Evolutionary conservation across 2,797 vertebrate genomes (phyloP).

Genomic region (Sebastes variabilis): DNA sequence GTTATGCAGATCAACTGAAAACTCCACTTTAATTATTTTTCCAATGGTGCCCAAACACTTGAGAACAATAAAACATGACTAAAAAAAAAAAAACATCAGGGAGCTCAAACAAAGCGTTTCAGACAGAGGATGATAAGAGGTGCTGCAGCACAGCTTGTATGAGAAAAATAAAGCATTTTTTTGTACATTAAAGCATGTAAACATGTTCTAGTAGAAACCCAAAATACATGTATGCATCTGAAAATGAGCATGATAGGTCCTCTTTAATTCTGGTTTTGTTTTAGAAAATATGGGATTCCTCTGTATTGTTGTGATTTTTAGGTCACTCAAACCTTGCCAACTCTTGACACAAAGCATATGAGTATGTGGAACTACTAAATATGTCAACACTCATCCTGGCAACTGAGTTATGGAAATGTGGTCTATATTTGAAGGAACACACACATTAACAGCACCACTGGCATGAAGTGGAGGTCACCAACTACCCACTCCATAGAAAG

Average conservation of each 20-base stretch:
- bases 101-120: too few species aligned
- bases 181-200: too few species aligned
- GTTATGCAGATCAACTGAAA: not conserved
- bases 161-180: too few species aligned
- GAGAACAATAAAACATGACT: not conserved
- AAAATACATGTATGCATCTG: too few species aligned
- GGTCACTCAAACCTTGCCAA: not conserved
- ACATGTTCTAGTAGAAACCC: too few species aligned
- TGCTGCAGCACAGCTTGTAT: too few species aligned
- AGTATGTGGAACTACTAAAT: constrained; percentile 1
- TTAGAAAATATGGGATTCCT: not conserved
- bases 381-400: not conserved
- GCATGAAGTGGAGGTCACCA: constrained; percentile 20
- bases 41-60: not conserved
- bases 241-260: too few species aligned
- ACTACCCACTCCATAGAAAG: not conserved
- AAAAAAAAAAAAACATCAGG: not conserved
- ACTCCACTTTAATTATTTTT: not conserved
- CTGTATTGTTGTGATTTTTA: not conserved
- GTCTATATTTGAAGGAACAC: not conserved
- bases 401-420: constrained; percentile 26
- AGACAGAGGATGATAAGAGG: too few species aligned
- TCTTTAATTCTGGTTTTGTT: not conserved
- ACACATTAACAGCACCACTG: constrained; percentile 17
- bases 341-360: not conserved